Percentiles rank a stretch among this genome's conserved stretches.
Evolutionary conservation across 2,113 vertebrate genomes (phyloP).

Genomic region (Noctilio leporinus): DNA sequence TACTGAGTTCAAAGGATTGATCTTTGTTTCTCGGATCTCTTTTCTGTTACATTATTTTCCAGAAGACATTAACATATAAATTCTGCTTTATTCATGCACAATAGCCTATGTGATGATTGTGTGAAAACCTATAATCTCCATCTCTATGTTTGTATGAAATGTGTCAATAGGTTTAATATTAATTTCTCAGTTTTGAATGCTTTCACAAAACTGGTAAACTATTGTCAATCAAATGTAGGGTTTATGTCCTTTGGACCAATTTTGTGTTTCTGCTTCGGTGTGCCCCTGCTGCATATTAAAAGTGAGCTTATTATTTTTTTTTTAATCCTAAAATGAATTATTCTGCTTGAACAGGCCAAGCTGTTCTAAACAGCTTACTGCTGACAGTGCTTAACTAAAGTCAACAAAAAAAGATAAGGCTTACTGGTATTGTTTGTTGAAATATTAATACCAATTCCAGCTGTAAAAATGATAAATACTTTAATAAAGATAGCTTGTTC

Average conservation of each 20-base stretch:
- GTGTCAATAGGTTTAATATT: not conserved
- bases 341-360: conserved; percentile 47
- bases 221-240: not conserved
- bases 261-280: conserved; percentile 46
- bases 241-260: not conserved
- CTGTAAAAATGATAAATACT: conserved; percentile 66
- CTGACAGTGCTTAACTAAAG: conserved; percentile 64
- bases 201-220: conserved; percentile 20
- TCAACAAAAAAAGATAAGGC: conserved; percentile 69
- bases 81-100: not conserved
- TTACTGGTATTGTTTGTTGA: conserved; percentile 62
- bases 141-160: not conserved
- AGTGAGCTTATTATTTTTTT: conserved; percentile 34
- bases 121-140: not conserved
- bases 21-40: not conserved
- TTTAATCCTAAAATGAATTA: conserved; percentile 51
- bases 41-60: not conserved
- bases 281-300: conserved; percentile 26
- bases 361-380: conserved; percentile 48
- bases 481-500: conserved; percentile 60
- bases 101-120: not conserved
- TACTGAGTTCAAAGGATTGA: not conserved
- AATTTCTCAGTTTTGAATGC: not conserved
- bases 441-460: conserved; percentile 72
- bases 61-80: not conserved